Evolutionary conservation across 2,888 invertebrate species (phyloP).

Genomic region (Fissipunctia ypsillon): DNA sequence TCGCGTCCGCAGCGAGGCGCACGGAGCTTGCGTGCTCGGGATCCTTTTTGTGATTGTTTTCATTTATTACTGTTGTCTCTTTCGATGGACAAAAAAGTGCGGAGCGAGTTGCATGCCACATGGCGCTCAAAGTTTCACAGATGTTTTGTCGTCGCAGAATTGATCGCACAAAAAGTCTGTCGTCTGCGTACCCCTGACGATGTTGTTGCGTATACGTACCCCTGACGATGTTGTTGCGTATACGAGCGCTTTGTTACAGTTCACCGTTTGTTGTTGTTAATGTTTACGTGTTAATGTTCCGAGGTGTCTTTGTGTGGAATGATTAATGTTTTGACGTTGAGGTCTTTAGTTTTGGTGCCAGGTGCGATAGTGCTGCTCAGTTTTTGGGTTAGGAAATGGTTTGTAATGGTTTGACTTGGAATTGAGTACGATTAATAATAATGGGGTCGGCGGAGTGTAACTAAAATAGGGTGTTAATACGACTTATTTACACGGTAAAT

Average conservation of each 20-base stretch:
- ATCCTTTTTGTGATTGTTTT: background rate
- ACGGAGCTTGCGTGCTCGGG: background rate
- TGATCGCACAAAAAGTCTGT: background rate
- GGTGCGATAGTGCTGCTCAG: background rate
- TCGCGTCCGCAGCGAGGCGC: too few relatives aligned
- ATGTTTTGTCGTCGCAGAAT: background rate
- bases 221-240: background rate
- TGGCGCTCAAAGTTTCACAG: background rate
- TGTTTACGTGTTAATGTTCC: slow-evolving; percentile 23
- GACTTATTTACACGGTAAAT: background rate
- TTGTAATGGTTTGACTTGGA: background rate
- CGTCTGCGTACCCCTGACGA: background rate
- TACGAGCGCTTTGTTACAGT: slow-evolving; percentile 31
- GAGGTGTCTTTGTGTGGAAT: slow-evolving; percentile 33
- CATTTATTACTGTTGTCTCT: too few relatives aligned
- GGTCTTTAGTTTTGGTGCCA: slow-evolving; percentile 9
- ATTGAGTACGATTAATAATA: background rate
- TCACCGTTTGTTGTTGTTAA: slow-evolving; percentile 21
- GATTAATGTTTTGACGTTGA: slow-evolving; percentile 21
- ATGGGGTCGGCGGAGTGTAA: background rate
- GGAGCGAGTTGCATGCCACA: background rate
- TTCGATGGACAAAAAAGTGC: background rate
- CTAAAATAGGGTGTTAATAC: background rate
- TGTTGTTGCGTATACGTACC: background rate
- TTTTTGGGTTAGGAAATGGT: background rate